Conservation (phyloP, 2,888 invertebrate genomes). For the Dichetophora obliterata region DNA sequence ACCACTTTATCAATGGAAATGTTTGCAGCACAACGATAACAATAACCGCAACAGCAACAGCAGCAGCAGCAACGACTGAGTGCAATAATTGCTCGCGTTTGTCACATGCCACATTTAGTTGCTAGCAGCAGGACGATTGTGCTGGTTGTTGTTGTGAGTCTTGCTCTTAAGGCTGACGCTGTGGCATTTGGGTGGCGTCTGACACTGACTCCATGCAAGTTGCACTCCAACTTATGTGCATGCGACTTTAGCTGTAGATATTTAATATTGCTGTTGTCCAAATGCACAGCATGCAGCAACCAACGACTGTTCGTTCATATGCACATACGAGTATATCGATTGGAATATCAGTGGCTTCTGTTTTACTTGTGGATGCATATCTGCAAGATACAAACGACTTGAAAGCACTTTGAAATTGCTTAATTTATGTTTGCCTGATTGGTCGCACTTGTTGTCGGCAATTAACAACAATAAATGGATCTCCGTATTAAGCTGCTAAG, state of each 20-base stretch:
- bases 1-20: constrained; percentile 15
- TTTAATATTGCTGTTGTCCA: not conserved
- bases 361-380: not conserved
- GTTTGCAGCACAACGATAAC: constrained; percentile 19
- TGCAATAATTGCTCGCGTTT: constrained; percentile 8
- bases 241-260: not conserved
- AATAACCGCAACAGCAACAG: constrained; percentile 6
- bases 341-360: constrained; percentile 1
- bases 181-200: constrained; percentile 11
- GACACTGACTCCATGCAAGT: not conserved
- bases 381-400: not conserved
- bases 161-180: constrained; percentile 1
- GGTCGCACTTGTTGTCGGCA: constrained; percentile 2
- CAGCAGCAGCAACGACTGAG: not conserved
- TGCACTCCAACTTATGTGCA: constrained; percentile 8
- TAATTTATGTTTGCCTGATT: constrained; percentile 15
- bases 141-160: not conserved
- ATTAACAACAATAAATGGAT: not conserved
- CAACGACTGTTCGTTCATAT: not conserved
- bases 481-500: too few relatives aligned
- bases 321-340: too few relatives aligned
- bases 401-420: not conserved
- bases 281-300: constrained; percentile 1
- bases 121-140: not conserved
- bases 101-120: constrained; percentile 14